A percentile compares a stretch with the other conserved stretches of the same genome.
Conservation (phyloP, 2,888 invertebrate species). For the Cheilosia impressa region DNA sequence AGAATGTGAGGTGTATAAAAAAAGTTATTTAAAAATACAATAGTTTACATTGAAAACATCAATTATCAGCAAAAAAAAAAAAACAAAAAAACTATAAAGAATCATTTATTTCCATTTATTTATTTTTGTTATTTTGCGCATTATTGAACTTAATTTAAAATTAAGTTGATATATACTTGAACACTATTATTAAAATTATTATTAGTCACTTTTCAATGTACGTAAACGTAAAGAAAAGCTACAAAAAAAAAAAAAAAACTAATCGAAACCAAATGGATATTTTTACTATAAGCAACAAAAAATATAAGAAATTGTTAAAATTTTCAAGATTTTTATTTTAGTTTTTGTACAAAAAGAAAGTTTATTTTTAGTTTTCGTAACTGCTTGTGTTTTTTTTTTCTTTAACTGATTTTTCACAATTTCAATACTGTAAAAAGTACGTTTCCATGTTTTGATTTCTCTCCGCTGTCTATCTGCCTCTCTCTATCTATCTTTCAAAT, state of each 20-base stretch:
- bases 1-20: constrained; percentile 78
- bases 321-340: constrained; percentile 17
- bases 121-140: constrained; percentile 75
- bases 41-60: constrained; percentile 57
- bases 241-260: constrained; percentile 71
- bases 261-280: constrained; percentile 66
- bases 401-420: constrained; percentile 14
- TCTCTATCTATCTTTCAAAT: constrained; percentile 18
- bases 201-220: constrained; percentile 65
- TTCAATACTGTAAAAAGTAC: constrained; percentile 56
- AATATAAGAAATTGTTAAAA: constrained; percentile 39
- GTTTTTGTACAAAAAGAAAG: constrained; percentile 30
- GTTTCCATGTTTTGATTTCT: constrained; percentile 4
- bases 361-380: constrained; percentile 16
- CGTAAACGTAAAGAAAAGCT: constrained; percentile 60
- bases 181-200: constrained; percentile 62
- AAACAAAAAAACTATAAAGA: constrained; percentile 42
- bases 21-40: constrained; percentile 72
- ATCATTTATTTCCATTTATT: constrained; percentile 26
- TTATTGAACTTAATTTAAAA: constrained; percentile 62
- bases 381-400: constrained; percentile 38
- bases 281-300: constrained; percentile 75
- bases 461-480: background rate
- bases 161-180: constrained; percentile 54
- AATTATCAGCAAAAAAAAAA: constrained; percentile 63